A percentile compares a stretch with the other conserved stretches of the same genome.
Conservation (phyloP, 2,113 vertebrate species). For the Ovis canadensis region DNA sequence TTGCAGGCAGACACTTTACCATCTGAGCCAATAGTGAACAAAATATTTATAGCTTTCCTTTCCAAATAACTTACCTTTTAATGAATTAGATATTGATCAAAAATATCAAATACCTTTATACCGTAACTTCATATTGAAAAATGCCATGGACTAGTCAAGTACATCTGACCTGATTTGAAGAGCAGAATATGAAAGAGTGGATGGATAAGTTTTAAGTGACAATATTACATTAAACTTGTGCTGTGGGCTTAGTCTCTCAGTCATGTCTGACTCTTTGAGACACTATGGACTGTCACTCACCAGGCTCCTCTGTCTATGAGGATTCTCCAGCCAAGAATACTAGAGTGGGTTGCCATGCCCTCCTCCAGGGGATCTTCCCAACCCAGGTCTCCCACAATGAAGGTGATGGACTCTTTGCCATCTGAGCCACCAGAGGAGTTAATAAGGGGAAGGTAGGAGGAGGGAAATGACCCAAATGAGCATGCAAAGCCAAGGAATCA, state of each 20-base stretch:
- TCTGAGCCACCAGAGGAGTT: not conserved
- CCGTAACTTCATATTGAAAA: not conserved
- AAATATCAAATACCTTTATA: not conserved
- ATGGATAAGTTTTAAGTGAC: not conserved
- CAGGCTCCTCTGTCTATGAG: not conserved
- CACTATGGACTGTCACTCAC: fast-evolving
- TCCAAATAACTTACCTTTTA: not conserved
- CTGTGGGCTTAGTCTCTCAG: not conserved
- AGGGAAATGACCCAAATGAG: not conserved
- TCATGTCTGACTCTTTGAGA: fast-evolving
- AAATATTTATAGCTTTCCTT: not conserved
- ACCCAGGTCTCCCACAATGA: not conserved
- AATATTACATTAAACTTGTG: not conserved
- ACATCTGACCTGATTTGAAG: not conserved
- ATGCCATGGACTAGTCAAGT: not conserved
- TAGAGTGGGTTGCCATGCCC: not conserved
- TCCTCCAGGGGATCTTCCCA: not conserved
- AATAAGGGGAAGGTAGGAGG: not conserved
- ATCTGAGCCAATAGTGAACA: not conserved
- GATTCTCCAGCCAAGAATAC: not conserved
- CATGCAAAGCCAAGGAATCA: not conserved
- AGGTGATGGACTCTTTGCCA: not conserved
- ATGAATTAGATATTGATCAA: not conserved
- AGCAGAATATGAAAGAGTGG: not conserved
- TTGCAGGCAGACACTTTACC: not conserved